Evolutionary conservation across 2,797 vertebrate species (phyloP), one percentile per base, ranked within the genome.

Genomic region (Phalloptychus januarius): DNA sequence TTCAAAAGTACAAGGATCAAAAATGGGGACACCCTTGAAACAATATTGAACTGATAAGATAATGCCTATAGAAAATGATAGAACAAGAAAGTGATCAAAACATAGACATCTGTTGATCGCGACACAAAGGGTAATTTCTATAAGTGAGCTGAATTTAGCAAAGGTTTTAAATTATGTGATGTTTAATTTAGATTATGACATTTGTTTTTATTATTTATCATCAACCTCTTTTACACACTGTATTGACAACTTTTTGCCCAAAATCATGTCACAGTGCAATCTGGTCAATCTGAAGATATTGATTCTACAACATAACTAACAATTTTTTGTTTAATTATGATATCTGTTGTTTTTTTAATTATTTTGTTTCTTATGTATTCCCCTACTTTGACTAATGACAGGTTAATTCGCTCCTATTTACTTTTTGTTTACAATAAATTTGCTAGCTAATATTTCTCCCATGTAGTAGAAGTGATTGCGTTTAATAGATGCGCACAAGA

Each of bases 371-470:
- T 65, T 7, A 25, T 11, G 16, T 52, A 38, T 40, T 38, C n/a
- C 50, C 36, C 69, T 46, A 75, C 50, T 20, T 65, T 12, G 5
- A 38, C 50, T 46, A 54, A 52, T 54, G 8, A 72, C 50, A 74
- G 40, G 33, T 77, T 74, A 4, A 28, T 81, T 65, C 16, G 75
- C 40, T 76, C 70, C 3, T 75, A 75, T 74, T 85, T 5, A 75
- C 20, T 54, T 12, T 78, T 23, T 31, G 28, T 48, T 84, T 67
- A 10, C 38, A 58, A 18, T 28, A 74, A 76, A 84, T 78, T 42
- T 58, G 11, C 61, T 31, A 2, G 15, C 76, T 72, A 75, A 76
- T 71, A 63, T 46, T 69, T 77, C 36, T 52, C 31, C 25, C 38
- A 16, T 61, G 31, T 33, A 38, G 10, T 69, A 52, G 12, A 44